Evolutionary conservation across 2,888 invertebrate genomes (phyloP), one percentile per base, ranked within the genome.

Genomic region (Gasteruption jaculator): DNA sequence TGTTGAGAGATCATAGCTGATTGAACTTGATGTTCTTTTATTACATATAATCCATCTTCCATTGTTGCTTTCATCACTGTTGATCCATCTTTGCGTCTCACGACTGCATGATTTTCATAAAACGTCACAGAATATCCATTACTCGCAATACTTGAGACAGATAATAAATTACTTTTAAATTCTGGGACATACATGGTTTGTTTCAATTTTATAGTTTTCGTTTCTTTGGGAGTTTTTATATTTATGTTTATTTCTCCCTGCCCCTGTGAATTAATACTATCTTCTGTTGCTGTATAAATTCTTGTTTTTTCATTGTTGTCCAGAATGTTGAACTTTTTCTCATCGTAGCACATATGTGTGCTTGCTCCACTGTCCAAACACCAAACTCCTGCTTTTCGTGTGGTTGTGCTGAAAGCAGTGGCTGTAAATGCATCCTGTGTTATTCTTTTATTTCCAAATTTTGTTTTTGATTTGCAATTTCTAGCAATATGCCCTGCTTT

Each of bases 111-210:
- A 30, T 58, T 36, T 42, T 48, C 38, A 5, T 25, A 16, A 41
- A 60, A 60, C 4, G 26, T 47, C 6, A 61, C 54, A 16, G 53
- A 46, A 31, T 54, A 57, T 10, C 45, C 44, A 24, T 53, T 53
- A 21, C 57, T 46, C n/a, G 59, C 58, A 36, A 60, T 53, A n/a
- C 41, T 42, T 24, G 53, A 53, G 11, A 61, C 58, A 3, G 61
- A 63, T 8, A 62, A 24, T 11, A 61, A 30, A 40, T 56, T 61
- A 35, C 51, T 61, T 14, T 52, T 47, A 14, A 64, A 43, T 4
- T 53, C 48, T 11, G 58, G 58, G 1, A 58, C 53, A 32, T 46
- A 50, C 22, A 57, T 33, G 2, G 53, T 51, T 20, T 60, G 34
- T 38, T 42, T 47, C 14, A 61, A 37, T 26, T 43, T 47, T 3